Base-by-base conservation (phyloP, 2,113 vertebrate species). In the Todiramphus chloris region DNA sequence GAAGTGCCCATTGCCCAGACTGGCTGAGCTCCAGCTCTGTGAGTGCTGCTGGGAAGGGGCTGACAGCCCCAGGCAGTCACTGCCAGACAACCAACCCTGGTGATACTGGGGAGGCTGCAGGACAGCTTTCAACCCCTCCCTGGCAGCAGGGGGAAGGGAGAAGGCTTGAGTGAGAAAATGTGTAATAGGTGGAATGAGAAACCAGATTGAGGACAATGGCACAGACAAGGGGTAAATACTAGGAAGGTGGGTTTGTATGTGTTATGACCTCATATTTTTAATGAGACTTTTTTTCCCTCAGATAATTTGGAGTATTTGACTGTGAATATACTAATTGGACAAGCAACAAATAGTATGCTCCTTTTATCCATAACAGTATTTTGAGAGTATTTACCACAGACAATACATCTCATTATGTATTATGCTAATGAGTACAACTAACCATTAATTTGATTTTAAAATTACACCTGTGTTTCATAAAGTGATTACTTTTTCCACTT, bases 71-170 rank as follows among this genome's bases (percentile, higher is more conserved):
- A 62, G 53, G 12, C 19, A 15, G 19, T 48, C 1, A 10, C 23
- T n/a, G 25, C 0, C 0, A 0, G 30, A 24, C 3, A 30, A 16
- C 28, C 0, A 1, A 28, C 11, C 23, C 8, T 7, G 3, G 24
- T 16, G 14, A 2, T 25, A 30, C 0, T 35, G 24, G 6, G 30
- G 30, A 10, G 4, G 1, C 28, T 90, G 28, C 0, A 2, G 50
- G 7, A 6, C 10, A 93, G 30, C 15, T 85, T 44, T 68, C 48
- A 44, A 2, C 7, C 10, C 17, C 46, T 72, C 4, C 8, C 23
- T 48, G 44, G 19, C 16, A 83, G 43, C 8, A 72, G 4, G 2
- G 7, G 8, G 2, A 8, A 56, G 6, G 19, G 25, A 67, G 21
- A 7, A 80, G 13, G 11, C 15, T 9, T 6, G 10, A 15, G 4